Base-by-base conservation (phyloP, 1,140 invertebrate genomes). In the Penaeus indicus region DNA sequence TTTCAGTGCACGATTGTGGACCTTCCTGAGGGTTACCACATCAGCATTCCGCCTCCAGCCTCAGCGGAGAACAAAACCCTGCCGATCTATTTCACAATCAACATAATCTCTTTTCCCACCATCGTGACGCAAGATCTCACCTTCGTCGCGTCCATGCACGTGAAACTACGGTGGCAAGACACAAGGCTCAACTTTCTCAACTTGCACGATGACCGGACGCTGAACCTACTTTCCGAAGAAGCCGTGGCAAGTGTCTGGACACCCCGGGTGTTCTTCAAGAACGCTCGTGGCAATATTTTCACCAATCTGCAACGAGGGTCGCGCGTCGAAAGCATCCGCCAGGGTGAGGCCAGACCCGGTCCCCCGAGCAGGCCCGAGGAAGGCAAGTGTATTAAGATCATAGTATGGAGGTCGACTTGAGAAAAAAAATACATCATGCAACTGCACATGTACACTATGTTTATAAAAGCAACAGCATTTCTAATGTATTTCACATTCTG, bases 1-100 rank as follows among this genome's bases (percentile, higher is more conserved):
- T 94, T 95, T 90, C 94, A 96, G 92, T 99, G 97, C 94, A 95
- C 90, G 91, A 38, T 90, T 77, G 67, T 90, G 11, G 60, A 77
- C 25, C 22, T 89, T 1, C 90, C 90, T 0, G 8, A 61, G 16
- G 86, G 84, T 0, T 91, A 91, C 84, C 83, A 81, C 61, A 88
- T 60, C 5, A 86, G 77, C n/a, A 91, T 91, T 25, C 90, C 90
- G 0, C 90, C 90, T 22, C 77, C 89, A 0, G 25, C 90, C 18
- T 3, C 75, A 1, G 13, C 8, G 4, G 47, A 25, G n/a, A 61
- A 63, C 8, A 47, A 86, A 3, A 67, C 90, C 5, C 32, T 91
- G 19, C 47, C 32, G 1, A 85, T 91, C 18, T n/a, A 64, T 21
- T 82, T 91, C 64, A 67, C 75, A 13, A 61, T 91, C 60, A 83